Evolutionary conservation across 2,113 vertebrate species (phyloP).

Genomic region (Taurulus bubalis): DNA sequence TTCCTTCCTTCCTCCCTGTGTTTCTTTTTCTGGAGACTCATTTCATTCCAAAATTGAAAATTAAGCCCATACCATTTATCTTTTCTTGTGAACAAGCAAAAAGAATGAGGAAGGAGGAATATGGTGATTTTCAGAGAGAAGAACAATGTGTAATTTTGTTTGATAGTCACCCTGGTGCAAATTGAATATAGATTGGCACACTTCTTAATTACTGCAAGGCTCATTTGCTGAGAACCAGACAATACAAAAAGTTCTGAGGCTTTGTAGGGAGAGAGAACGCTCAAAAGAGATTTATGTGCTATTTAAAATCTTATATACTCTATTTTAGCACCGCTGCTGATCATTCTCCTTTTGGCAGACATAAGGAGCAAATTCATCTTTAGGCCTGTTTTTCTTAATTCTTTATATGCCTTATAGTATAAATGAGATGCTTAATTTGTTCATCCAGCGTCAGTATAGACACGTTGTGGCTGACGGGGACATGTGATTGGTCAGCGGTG

Average conservation of each 20-base stretch:
- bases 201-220: constrained; percentile 70
- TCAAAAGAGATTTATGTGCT: constrained; percentile 55
- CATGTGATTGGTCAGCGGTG: background rate
- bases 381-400: background rate
- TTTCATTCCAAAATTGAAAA: constrained; percentile 75
- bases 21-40: constrained; percentile 49
- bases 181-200: constrained; percentile 74
- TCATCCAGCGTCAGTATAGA: background rate
- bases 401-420: constrained; percentile 8
- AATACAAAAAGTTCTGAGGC: constrained; percentile 49
- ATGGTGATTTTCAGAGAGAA: constrained; percentile 57
- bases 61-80: constrained; percentile 63
- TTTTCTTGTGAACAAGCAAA: constrained; percentile 62
- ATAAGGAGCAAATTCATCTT: constrained; percentile 28
- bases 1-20: background rate
- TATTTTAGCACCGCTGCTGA: constrained; percentile 20
- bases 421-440: constrained; percentile 15
- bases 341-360: constrained; percentile 37
- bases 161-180: constrained; percentile 65
- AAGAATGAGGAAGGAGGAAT: constrained; percentile 44
- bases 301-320: constrained; percentile 40
- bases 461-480: no score
- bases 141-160: constrained; percentile 67
- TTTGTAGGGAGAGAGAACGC: constrained; percentile 22
- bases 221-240: constrained; percentile 65